Base-by-base conservation (phyloP, 2,797 vertebrate species). In the Triplophysa yarkandensis region DNA sequence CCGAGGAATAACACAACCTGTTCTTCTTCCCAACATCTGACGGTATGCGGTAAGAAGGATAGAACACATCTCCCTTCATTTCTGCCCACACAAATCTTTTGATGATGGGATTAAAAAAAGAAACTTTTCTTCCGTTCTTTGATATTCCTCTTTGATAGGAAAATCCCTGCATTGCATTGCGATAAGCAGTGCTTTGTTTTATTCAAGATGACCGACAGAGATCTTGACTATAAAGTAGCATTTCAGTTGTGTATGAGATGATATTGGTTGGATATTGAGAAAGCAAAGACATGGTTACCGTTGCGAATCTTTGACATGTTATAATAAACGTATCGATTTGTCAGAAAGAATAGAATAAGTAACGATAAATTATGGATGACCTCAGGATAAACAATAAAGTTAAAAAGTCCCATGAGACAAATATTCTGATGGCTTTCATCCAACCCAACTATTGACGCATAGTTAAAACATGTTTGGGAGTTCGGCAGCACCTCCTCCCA, bases 11-110 rank as follows among this genome's bases (percentile, higher is more conserved):
- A 25, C 71, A 68, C 46, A 28, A 13, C 48, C 55, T 65, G 61
- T 50, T 73, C 75, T 41, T 16, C 58, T 27, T 34, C 17, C 34
- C 16, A 80, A 69, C 76, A 78, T 73, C 68, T 72, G 72, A 65
- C 71, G 57, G 67, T 11, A 8, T 13, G n/a, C n/a, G 8, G 16
- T 19, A 27, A 67, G 84, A 60, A 54, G 27, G 4, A 36, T 48
- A 54, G 11, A 2, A 34, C 64, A 68, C 21, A 36, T 50, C 36
- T 72, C 36, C 11, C 58, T 52, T 30, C 34, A n/a, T 28, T 25
- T 16, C 25, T 7, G 19, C 10, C 34, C 21, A 32, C 6, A 58
- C n/a, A n/a, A 57, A 43, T 57, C 25, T 13, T 66, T 65, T 65
- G 27, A 63, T 46, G 27, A 48, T 64, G 5, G 16, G n/a, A 32